Conservation (phyloP, 2,113 vertebrate genomes). For the Nothobranchius kuhntae region DNA sequence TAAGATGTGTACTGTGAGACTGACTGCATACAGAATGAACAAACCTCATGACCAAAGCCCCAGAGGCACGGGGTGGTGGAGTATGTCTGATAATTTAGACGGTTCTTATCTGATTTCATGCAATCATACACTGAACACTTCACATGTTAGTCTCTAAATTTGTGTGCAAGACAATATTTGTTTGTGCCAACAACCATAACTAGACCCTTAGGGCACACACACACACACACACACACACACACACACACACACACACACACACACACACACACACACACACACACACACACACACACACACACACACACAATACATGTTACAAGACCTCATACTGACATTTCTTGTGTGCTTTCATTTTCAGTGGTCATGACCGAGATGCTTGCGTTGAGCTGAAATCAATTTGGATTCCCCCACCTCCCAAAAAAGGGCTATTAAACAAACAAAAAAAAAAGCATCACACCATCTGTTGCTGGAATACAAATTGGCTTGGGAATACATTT, state of each 20-base stretch:
- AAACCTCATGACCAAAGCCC: slow-evolving; percentile 51
- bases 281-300: not conserved
- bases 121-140: not conserved
- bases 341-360: slow-evolving; percentile 11
- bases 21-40: slow-evolving; percentile 2
- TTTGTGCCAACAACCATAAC: not conserved
- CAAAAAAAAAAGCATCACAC: slow-evolving; percentile 8
- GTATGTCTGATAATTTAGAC: not conserved
- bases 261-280: not conserved
- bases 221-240: not conserved
- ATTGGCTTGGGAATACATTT: slow-evolving; percentile 23
- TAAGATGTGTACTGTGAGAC: slow-evolving; percentile 22
- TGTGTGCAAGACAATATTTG: slow-evolving; percentile 8
- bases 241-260: not conserved
- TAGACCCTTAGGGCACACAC: slow-evolving; percentile 1
- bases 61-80: not conserved
- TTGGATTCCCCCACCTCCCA: not conserved
- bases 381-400: slow-evolving; percentile 26
- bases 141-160: slow-evolving; percentile 6
- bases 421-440: not conserved
- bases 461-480: slow-evolving; percentile 28
- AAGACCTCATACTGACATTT: slow-evolving; percentile 13
- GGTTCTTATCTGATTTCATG: slow-evolving; percentile 4
- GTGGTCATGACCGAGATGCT: slow-evolving; percentile 18
- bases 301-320: not conserved